Conservation (phyloP, 2,888 invertebrate species). For the Andrena praecox region DNA sequence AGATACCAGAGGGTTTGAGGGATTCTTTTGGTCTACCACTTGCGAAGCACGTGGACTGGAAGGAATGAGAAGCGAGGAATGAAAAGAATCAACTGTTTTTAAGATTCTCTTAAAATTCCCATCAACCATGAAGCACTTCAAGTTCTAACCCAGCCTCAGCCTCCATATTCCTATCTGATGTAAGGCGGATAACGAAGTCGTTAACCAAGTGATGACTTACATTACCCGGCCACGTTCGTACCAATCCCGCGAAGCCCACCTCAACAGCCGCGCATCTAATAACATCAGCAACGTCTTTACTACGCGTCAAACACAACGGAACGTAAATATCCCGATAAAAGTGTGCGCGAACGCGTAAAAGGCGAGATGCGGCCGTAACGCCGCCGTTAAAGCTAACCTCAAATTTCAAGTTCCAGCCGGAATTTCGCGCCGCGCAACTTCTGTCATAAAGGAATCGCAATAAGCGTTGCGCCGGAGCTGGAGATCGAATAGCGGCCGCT, state of each 20-base stretch:
- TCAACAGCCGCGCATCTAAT: neutral
- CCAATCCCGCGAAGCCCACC: neutral
- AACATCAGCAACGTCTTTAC: neutral
- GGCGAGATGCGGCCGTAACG: neutral
- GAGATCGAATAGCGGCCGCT: constrained; percentile 10
- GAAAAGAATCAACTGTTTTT: too few species aligned
- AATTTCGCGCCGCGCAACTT: neutral
- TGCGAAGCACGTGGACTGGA: neutral
- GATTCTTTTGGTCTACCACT: neutral
- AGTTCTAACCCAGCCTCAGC: too few species aligned
- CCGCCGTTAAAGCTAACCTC: neutral
- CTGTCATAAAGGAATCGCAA: neutral
- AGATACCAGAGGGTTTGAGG: neutral
- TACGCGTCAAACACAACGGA: neutral
- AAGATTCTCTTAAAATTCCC: too few species aligned
- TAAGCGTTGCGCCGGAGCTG: too few species aligned
- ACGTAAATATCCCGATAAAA: neutral
- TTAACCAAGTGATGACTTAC: too few species aligned
- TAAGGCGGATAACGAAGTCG: too few species aligned
- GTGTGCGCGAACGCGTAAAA: neutral
- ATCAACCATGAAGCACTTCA: too few species aligned
- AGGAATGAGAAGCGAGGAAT: neutral
- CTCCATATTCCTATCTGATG: too few species aligned
- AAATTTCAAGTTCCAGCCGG: neutral
- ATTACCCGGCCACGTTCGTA: neutral